A percentile compares a stretch with the other conserved stretches of the same genome.
Evolutionary conservation across 1,140 invertebrate genomes (phyloP).

Genomic region (Nasonia giraulti): DNA sequence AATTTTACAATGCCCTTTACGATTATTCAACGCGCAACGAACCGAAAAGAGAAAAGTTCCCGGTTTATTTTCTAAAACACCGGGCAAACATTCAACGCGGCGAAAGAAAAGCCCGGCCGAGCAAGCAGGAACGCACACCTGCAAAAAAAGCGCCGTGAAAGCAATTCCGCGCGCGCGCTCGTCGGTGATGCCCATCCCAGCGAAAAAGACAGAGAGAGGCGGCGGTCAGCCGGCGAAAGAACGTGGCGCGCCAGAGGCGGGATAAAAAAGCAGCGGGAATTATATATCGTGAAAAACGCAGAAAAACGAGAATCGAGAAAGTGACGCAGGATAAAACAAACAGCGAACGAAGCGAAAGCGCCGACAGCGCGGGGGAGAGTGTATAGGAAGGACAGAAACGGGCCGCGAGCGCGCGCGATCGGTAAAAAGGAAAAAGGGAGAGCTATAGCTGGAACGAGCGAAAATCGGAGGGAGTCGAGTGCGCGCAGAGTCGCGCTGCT

Average conservation of each 20-base stretch:
- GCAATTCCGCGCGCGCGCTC: background rate
- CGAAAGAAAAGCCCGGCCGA: background rate
- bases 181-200: background rate
- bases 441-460: slow-evolving; percentile 43
- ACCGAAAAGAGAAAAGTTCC: background rate
- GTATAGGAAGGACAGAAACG: slow-evolving; percentile 8
- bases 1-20: background rate
- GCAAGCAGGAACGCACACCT: background rate
- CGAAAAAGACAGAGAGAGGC: slow-evolving; percentile 14
- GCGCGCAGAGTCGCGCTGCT: background rate
- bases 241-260: background rate
- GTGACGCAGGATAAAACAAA: slow-evolving; percentile 48
- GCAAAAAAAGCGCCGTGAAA: slow-evolving; percentile 1
- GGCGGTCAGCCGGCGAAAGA: slow-evolving; percentile 6
- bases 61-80: slow-evolving; percentile 30
- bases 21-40: background rate
- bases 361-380: background rate
- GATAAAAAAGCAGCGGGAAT: slow-evolving; percentile 10
- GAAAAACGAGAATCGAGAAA: slow-evolving; percentile 18
- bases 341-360: background rate
- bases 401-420: slow-evolving; percentile 10
- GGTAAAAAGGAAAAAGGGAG: slow-evolving; percentile 29
- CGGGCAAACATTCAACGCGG: background rate
- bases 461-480: slow-evolving; percentile 40
- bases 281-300: slow-evolving; percentile 28